Percentiles rank a stretch among this genome's conserved stretches.
These are phyloP conservation scores for Lycia hirtaria DNA, from an alignment of 2,888 invertebrate species.

Conservation along the genomic window DNA sequence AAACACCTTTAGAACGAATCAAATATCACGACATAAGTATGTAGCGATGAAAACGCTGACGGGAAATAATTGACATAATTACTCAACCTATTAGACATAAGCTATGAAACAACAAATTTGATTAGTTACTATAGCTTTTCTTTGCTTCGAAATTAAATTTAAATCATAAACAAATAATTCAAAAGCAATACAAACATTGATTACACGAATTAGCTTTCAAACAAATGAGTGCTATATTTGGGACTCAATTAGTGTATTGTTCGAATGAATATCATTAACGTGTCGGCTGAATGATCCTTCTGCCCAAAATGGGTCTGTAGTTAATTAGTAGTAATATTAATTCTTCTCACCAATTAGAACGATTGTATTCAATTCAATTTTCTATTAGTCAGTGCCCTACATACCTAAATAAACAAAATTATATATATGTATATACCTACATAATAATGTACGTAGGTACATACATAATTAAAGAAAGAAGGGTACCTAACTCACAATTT, in stretches of 20 bases:
- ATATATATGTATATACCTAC: background rate
- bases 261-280: conserved; percentile 1
- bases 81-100: no score
- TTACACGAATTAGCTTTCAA: conserved; percentile 53
- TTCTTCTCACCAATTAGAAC: no score
- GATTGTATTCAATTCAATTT: no score
- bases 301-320: background rate
- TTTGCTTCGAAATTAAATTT: background rate
- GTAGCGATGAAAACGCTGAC: no score
- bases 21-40: no score
- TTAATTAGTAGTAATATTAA: conserved; percentile 6
- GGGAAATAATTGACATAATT: no score
- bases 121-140: no score
- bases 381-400: no score
- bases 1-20: no score
- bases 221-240: conserved; percentile 42
- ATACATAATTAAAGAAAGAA: background rate
- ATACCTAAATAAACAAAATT: no score
- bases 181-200: conserved; percentile 35
- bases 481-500: background rate
- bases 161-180: conserved; percentile 41
- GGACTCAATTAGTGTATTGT: conserved; percentile 14
- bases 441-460: background rate
- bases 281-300: conserved; percentile 5
- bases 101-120: no score